Conservation (phyloP, 2,888 invertebrate genomes). For the Mimumesa dahlbomi region DNA sequence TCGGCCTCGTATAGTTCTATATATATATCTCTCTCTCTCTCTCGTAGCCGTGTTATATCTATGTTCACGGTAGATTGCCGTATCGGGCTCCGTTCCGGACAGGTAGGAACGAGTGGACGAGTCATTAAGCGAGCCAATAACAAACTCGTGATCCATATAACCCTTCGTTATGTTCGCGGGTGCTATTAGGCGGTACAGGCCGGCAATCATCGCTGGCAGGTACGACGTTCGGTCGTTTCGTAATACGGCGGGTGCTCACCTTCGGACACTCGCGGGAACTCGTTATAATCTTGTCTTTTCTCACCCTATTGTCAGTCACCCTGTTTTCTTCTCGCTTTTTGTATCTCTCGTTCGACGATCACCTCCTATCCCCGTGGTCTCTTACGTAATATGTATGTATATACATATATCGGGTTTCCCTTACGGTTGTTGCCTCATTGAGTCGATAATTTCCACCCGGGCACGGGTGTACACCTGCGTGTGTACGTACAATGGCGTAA, state of each 20-base stretch:
- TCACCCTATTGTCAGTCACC: not conserved
- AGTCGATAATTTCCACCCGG: constrained; percentile 44
- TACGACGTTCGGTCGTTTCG: constrained; percentile 55
- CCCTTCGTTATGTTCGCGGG: constrained; percentile 61
- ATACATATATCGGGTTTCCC: too few species aligned
- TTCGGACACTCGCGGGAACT: constrained; percentile 41
- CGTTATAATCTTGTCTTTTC: constrained; percentile 49
- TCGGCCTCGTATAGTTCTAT: not conserved
- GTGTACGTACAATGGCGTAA: constrained; percentile 32
- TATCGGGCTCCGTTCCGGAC: constrained; percentile 32
- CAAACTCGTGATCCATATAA: constrained; percentile 63
- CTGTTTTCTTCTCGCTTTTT: not conserved
- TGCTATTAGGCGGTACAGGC: constrained; percentile 56
- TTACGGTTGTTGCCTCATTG: constrained; percentile 23
- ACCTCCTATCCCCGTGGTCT: too few species aligned
- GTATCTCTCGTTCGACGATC: constrained; percentile 9
- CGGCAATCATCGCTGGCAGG: constrained; percentile 56
- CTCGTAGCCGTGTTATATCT: constrained; percentile 35
- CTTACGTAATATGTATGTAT: too few species aligned
- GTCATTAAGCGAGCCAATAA: constrained; percentile 66
- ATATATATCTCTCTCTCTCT: not conserved
- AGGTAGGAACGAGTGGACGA: constrained; percentile 57
- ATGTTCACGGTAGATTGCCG: constrained; percentile 29
- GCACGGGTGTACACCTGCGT: constrained; percentile 41
- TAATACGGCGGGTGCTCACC: constrained; percentile 38